phyloP scores from a whole-genome alignment of 2,113 vertebrate species.

The Turdus rufiventris region DNA sequence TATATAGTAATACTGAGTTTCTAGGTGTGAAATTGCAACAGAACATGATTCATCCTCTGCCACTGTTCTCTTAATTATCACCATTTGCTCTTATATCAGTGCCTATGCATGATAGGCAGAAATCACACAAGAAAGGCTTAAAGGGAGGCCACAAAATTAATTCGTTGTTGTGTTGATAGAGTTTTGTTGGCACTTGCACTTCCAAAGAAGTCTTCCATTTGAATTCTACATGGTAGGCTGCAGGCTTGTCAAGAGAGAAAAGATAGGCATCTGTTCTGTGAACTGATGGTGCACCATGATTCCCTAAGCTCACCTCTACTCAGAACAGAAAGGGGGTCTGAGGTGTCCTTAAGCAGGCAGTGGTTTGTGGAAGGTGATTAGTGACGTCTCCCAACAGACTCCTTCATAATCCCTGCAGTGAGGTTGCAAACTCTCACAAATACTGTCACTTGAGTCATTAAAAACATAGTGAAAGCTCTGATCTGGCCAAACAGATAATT shows the following conservation, averaged over 20 bases:
- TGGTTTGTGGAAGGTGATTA: background rate
- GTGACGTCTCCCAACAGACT: background rate
- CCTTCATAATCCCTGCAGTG: background rate
- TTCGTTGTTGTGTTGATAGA: background rate
- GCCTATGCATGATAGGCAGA: background rate
- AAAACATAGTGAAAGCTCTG: background rate
- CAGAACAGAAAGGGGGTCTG: background rate
- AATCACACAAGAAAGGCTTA: background rate
- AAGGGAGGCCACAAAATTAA: background rate
- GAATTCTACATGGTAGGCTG: background rate
- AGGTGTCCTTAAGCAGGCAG: background rate
- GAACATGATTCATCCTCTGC: background rate
- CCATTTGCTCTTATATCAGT: background rate
- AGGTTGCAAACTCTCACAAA: background rate
- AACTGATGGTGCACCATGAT: fast-evolving
- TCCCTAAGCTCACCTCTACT: background rate
- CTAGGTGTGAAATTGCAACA: background rate
- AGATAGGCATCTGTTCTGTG: background rate
- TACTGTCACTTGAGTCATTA: background rate
- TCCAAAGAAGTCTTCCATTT: background rate
- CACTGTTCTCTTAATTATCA: background rate
- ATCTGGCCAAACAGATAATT: background rate
- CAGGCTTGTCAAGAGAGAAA: background rate
- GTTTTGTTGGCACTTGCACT: background rate
- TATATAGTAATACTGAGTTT: background rate